Conservation (phyloP, 2,888 invertebrate species). For the Branchellion lobata region DNA sequence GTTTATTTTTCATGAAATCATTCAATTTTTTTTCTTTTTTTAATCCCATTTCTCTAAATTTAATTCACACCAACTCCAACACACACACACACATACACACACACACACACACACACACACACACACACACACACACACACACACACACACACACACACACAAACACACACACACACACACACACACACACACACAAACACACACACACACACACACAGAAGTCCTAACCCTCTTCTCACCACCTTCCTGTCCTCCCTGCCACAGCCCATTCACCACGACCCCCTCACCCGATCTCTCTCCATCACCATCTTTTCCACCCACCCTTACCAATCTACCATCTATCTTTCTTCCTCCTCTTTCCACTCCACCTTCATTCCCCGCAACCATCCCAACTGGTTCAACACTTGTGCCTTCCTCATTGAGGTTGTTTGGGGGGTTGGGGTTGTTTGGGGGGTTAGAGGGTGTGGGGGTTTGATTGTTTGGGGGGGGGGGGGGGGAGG, state of each 20-base stretch:
- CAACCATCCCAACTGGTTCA: constrained; percentile 10
- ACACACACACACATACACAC: too few relatives aligned
- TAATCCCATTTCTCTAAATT: neutral
- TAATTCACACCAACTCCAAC: neutral
- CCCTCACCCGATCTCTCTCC: neutral
- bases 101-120: too few relatives aligned
- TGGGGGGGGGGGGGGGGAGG: too few relatives aligned
- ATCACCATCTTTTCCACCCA: constrained; percentile 24
- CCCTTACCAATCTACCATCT: constrained; percentile 13
- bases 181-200: too few relatives aligned
- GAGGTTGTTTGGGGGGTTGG: neutral
- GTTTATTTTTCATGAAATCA: too few relatives aligned
- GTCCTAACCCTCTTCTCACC: constrained; percentile 26
- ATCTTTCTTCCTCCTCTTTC: neutral
- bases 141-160: too few relatives aligned
- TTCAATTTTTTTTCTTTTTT: neutral
- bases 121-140: too few relatives aligned
- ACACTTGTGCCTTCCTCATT: constrained; percentile 1
- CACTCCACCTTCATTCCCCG: constrained; percentile 2
- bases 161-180: too few relatives aligned
- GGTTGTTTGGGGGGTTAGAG: too few relatives aligned
- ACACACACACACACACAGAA: too few relatives aligned
- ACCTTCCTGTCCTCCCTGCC: constrained; percentile 14
- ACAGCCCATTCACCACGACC: constrained; percentile 17
- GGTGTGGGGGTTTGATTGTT: too few relatives aligned